These are phyloP conservation scores for Desmophyllum pertusum DNA, from an alignment of 92 coral and sea anemone species.

Conservation along the genomic window DNA sequence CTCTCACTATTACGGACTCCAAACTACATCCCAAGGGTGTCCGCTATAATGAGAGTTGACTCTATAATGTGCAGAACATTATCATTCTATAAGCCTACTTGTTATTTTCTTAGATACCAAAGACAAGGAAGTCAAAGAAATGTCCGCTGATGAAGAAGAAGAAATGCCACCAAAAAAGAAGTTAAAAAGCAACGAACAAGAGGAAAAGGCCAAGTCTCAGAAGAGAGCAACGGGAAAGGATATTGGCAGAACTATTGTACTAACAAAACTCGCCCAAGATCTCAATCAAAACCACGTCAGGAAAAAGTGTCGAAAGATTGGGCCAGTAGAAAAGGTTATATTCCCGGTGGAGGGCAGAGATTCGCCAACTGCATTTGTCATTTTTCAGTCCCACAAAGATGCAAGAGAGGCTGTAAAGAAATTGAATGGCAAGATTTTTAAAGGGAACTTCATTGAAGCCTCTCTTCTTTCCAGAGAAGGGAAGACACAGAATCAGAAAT, in stretches of 20 bases:
- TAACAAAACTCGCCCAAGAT: slow-evolving; percentile 69
- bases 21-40: too few relatives aligned
- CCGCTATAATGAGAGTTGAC: too few relatives aligned
- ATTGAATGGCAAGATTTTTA: slow-evolving; percentile 71
- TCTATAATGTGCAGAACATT: neutral
- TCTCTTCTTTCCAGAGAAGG: slow-evolving; percentile 81
- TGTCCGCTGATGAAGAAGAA: neutral
- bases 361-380: slow-evolving; percentile 73
- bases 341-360: slow-evolving; percentile 82
- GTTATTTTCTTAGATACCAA: neutral
- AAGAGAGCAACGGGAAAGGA: slow-evolving; percentile 65
- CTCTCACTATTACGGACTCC: too few relatives aligned
- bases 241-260: slow-evolving; percentile 80
- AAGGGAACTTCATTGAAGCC: slow-evolving; percentile 65
- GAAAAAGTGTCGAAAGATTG: slow-evolving; percentile 76
- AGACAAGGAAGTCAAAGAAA: neutral
- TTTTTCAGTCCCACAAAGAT: slow-evolving; percentile 70
- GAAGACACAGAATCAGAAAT: slow-evolving; percentile 55
- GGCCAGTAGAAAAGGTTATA: slow-evolving; percentile 72
- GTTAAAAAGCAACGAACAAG: slow-evolving; percentile 13
- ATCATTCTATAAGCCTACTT: neutral
- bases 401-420: slow-evolving; percentile 75
- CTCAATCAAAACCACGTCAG: slow-evolving; percentile 72
- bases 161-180: slow-evolving; percentile 33
- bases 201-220: slow-evolving; percentile 72